Base-by-base conservation (phyloP, 2,797 vertebrate genomes). In the Etheostoma perlongum region DNA sequence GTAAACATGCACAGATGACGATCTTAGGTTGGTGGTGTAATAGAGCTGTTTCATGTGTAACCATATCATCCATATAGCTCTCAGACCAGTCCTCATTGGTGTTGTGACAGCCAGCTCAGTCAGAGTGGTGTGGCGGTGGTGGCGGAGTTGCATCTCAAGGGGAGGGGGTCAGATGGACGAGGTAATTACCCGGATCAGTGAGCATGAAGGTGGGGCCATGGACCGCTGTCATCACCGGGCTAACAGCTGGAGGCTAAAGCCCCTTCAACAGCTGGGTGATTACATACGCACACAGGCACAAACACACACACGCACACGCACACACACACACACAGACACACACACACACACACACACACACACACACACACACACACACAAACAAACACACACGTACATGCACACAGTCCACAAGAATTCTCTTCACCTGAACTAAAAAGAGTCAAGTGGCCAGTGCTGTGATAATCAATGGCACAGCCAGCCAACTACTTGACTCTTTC, bases 121-220 rank as follows among this genome's bases (percentile, higher is more conserved):
- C 85, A 83, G 60, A 81, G 75, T 72, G 74, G 60, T 65, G 65
- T 19, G 61, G 77, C 42, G 49, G 85, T 82, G 49, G 85, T 81
- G 67, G 73, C 46, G 19, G 60, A 59, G 76, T 73, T 67, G 80
- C 53, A 48, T 84, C 82, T 78, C 57, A 71, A 79, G 70, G 77
- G 79, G 70, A 33, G 72, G 79, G 92, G 93, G 91, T 90, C 85
- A 89, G 90, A 79, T 90, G 89, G 84, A 89, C 83, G 77, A 75
- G 76, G 85, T 94, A 91, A 96, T 95, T 94, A 95, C 88, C 81
- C 80, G 93, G 87, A 94, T 94, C 91, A 93, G 72, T 91, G 92
- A 81, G 80, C 91, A 86, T 91, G 88, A 94, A 96, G 89, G 90
- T 93, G 88, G 90, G 87, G 88, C 84, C 86, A 74, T 85, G 89